Conservation (phyloP, 2,888 invertebrate genomes). For the Polydrusus cervinus region DNA sequence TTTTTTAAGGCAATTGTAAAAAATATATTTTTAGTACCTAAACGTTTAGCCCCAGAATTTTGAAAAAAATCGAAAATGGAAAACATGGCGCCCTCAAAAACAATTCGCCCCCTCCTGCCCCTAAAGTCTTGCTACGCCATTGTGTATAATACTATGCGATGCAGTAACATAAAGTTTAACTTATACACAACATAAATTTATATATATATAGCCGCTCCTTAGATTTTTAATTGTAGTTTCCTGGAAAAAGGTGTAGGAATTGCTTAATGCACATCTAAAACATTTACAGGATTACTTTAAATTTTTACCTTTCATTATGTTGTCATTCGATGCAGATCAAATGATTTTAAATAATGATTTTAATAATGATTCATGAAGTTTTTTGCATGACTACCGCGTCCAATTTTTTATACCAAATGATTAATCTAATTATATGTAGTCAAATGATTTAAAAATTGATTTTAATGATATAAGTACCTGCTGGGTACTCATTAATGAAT, state of each 20-base stretch:
- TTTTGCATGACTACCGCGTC: not conserved
- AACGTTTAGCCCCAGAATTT: no score
- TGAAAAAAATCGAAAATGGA: no score
- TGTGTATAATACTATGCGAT: no score
- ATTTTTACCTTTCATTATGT: not conserved
- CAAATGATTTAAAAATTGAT: conserved; percentile 19
- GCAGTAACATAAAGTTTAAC: no score
- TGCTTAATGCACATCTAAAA: not conserved
- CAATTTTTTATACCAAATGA: not conserved
- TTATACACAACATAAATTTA: no score
- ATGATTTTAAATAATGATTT: not conserved
- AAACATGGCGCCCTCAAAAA: no score
- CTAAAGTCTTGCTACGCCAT: no score
- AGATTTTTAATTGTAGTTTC: conserved; percentile 1
- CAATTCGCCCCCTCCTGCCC: no score
- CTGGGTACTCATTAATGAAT: not conserved
- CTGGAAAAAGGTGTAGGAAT: not conserved
- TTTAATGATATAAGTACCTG: conserved; percentile 9
- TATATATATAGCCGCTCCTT: not conserved
- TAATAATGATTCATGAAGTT: not conserved
- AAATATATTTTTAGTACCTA: no score
- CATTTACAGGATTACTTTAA: not conserved
- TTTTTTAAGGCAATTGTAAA: no score
- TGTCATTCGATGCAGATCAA: conserved; percentile 7
- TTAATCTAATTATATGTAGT: conserved; percentile 22